Conservation (phyloP, 2,797 vertebrate species). For the Falco naumanni region DNA sequence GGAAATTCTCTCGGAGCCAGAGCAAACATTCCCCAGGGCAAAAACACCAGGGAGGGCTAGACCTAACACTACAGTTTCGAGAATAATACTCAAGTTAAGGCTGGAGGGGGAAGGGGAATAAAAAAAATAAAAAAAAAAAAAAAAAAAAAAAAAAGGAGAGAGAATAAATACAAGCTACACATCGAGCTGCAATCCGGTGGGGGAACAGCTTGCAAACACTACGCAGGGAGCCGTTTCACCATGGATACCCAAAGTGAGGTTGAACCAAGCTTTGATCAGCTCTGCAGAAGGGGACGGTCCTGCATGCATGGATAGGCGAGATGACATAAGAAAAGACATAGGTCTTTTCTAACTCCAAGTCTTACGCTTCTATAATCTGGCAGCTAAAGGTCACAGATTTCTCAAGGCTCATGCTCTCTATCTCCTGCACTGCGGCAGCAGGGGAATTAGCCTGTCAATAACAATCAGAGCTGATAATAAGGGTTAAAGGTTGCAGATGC, state of each 20-base stretch:
- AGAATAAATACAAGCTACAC: background rate
- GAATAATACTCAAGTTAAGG: background rate
- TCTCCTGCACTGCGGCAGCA: conserved; percentile 30
- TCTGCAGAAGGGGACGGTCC: background rate
- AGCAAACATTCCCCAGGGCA: background rate
- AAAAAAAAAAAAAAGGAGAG: too few relatives aligned
- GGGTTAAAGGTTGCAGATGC: conserved; percentile 67
- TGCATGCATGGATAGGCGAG: background rate
- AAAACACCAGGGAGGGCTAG: background rate
- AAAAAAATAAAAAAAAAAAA: too few relatives aligned
- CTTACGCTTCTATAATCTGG: conserved; percentile 37
- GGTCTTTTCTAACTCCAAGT: conserved; percentile 34
- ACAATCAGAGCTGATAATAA: conserved; percentile 64
- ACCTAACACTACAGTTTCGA: background rate
- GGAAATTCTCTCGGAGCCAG: background rate
- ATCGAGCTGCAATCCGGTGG: background rate
- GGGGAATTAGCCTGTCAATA: conserved; percentile 66
- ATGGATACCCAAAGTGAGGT: conserved; percentile 23
- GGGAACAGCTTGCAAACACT: background rate
- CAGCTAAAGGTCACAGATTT: conserved; percentile 68
- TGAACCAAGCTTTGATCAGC: conserved; percentile 34
- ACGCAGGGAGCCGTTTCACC: background rate
- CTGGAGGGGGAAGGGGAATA: background rate
- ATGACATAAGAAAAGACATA: conserved; percentile 1
- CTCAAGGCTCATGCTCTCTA: conserved; percentile 62